Percentiles rank a stretch among this genome's conserved stretches.
Conservation (phyloP, 2,797 vertebrate species). For the Steatocranus sp. region DNA sequence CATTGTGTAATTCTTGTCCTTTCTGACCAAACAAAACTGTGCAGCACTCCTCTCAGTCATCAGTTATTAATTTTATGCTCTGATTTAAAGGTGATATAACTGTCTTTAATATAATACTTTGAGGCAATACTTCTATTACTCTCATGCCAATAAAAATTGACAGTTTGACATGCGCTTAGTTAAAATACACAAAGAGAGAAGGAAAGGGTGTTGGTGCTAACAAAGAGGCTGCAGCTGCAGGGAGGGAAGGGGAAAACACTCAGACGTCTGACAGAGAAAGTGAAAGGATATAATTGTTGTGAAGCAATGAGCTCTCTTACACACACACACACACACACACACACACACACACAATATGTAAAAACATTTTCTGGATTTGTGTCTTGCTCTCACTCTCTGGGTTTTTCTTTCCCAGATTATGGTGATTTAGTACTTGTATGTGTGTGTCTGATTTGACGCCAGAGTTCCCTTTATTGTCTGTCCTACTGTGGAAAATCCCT, state of each 20-base stretch:
- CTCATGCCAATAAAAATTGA: conserved; percentile 19
- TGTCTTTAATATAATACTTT: background rate
- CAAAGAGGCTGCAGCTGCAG: conserved; percentile 53
- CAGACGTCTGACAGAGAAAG: conserved; percentile 34
- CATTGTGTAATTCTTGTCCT: background rate
- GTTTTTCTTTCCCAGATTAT: conserved; percentile 25
- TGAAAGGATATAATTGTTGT: conserved; percentile 46
- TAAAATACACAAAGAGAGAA: conserved; percentile 13
- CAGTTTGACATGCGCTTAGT: conserved; percentile 2
- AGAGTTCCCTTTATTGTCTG: conserved; percentile 55
- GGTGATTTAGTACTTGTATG: conserved; percentile 52
- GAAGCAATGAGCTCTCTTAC: conserved; percentile 15
- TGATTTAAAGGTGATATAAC: background rate
- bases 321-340: background rate
- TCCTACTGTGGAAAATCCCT: conserved; percentile 54
- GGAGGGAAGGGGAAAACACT: conserved; percentile 40
- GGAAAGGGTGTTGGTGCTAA: conserved; percentile 34
- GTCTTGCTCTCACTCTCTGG: background rate
- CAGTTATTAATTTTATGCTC: background rate
- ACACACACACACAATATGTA: conserved; percentile 2
- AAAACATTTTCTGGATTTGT: conserved; percentile 18
- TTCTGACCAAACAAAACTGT: background rate
- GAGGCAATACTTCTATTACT: background rate
- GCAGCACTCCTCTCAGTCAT: background rate
- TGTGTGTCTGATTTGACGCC: conserved; percentile 40